Evolutionary conservation across 2,113 vertebrate genomes (phyloP).

Genomic region (Calyptomena viridis): DNA sequence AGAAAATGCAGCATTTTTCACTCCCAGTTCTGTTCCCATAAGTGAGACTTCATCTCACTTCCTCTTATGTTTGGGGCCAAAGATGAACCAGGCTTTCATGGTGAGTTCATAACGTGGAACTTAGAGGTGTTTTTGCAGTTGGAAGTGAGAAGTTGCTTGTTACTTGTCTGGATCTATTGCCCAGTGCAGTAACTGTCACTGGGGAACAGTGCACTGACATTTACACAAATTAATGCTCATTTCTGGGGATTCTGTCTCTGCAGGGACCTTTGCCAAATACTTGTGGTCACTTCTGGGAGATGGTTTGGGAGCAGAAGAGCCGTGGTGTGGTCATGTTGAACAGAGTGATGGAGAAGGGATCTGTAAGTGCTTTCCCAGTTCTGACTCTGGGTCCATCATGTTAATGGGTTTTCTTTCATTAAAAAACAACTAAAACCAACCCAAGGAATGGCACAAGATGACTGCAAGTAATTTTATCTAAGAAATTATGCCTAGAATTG

Average conservation of each 20-base stretch:
- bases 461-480: background rate
- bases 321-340: constrained; percentile 97
- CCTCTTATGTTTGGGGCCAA: background rate
- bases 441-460: background rate
- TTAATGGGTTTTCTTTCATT: background rate
- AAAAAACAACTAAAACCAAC: background rate
- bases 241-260: constrained; percentile 57
- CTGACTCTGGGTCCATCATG: background rate
- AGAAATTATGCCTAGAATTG: background rate
- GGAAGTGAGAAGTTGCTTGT: constrained; percentile 2
- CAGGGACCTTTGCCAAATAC: constrained; percentile 96
- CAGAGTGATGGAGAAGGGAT: constrained; percentile 97
- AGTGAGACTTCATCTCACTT: background rate
- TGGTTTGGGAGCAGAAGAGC: constrained; percentile 97
- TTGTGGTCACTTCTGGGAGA: constrained; percentile 98
- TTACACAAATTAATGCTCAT: constrained; percentile 15
- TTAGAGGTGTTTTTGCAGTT: background rate
- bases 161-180: background rate
- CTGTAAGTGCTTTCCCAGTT: constrained; percentile 76
- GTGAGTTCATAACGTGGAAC: background rate
- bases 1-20: background rate
- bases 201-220: background rate
- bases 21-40: constrained; percentile 38
- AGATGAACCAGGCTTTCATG: background rate
- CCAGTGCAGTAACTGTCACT: background rate